Base-by-base conservation (phyloP, 2,113 vertebrate genomes). In the Microcebus tavaratra region DNA sequence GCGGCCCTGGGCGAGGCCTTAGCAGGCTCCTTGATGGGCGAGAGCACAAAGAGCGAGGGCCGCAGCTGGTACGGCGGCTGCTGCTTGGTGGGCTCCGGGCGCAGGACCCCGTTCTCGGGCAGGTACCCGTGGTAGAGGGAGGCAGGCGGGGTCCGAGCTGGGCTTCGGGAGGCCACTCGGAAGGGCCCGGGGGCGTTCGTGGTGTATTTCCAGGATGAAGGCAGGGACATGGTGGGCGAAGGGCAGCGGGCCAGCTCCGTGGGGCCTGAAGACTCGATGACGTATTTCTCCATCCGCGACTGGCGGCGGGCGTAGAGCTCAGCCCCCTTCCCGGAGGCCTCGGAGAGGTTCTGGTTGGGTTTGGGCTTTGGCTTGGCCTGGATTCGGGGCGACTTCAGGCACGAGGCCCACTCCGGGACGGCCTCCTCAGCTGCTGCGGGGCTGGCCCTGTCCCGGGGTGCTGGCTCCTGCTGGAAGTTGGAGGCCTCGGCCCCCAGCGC, bases 401-500 rank as follows among this genome's bases (percentile, higher is more conserved):
- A 99, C 0, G 99, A 99, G 42, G 99, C 98, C 99, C 99, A 99
- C 0, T 99, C 99, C 0, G 99, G 99, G 23, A 98, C 96, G 4
- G 96, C 55, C 0, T 98, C 97, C 0, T 98, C 93, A 0, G 75
- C 57, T 0, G 53, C 94, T 0, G 61, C 57, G 0, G 98, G 95
- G 73, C 98, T 94, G 81, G 96, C 97, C 89, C 97, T 92, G 4
- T 88, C 93, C 63, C 97, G 97, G 81, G 89, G 86, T 0, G 76
- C 7, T 0, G 97, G 98, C 94, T 98, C 98, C 93, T 98, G 98
- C 18, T 99, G 98, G 70, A 99, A 99, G 98, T 99, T 99, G 70
- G 99, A 99, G 0, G 99, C 99, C 97, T 99, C 99, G 0, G 99
- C 99, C n/a, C 99, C 99, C 0, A 99, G 98, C 0, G 99, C 99